phyloP scores from a whole-genome alignment of 2,797 vertebrate genomes.

The Perdix hodgsoniae region DNA sequence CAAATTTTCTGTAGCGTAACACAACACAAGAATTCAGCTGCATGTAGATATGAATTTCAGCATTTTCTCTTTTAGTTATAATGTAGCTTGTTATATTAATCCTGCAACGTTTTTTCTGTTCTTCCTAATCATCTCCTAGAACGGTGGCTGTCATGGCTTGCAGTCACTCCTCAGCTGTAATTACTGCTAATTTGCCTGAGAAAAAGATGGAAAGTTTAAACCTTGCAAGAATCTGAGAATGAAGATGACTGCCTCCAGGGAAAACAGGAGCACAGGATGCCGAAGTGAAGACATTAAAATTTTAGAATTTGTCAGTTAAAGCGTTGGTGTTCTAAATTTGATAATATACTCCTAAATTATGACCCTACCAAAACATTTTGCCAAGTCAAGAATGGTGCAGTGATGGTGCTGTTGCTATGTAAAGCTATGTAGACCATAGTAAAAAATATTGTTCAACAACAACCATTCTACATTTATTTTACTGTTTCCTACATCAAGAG shows the following conservation, averaged over 20 bases:
- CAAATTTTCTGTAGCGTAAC: not conserved
- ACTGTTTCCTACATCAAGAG: not conserved
- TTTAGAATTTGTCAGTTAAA: not conserved
- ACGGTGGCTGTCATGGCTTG: not conserved
- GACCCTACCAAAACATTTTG: not conserved
- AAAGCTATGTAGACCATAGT: not conserved
- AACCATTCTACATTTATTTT: not conserved
- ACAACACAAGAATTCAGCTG: not conserved
- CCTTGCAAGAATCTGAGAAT: not conserved
- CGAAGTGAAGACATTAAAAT: not conserved
- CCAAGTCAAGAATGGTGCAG: not conserved
- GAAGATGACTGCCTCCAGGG: not conserved
- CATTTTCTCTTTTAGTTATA: slow-evolving; percentile 1
- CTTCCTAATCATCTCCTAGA: slow-evolving; percentile 29
- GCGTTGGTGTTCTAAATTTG: not conserved
- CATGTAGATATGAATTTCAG: fast-evolving
- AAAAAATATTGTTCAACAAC: not conserved
- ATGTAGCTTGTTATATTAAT: not conserved
- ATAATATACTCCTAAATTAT: not conserved
- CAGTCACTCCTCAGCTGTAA: slow-evolving; percentile 2
- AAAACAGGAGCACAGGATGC: not conserved
- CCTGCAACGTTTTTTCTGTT: not conserved
- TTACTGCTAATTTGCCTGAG: slow-evolving; percentile 24
- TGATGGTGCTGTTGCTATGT: not conserved
- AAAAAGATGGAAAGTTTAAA: slow-evolving; percentile 18